Evolutionary conservation across 2,797 vertebrate genomes (phyloP), one percentile per base, ranked within the genome.

Genomic region (Buceros bicornis): DNA sequence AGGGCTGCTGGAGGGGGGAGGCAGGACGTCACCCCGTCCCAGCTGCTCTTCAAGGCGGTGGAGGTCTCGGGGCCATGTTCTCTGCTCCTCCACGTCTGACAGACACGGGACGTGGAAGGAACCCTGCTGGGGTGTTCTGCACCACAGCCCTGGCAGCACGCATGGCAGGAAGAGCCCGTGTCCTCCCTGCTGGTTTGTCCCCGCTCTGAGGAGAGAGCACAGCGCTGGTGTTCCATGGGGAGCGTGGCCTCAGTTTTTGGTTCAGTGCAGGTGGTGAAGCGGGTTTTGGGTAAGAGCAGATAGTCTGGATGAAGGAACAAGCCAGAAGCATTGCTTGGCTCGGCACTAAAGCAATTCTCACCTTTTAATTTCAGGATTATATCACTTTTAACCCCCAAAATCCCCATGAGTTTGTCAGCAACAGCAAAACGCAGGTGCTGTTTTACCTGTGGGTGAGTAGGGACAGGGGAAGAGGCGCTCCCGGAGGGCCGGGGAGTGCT

Each of bases 391-490:
- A 98, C 96, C 98, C 98, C 48, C 96, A 94, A 53, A 98, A 99
- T 78, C 97, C 96, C 86, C 96, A 89, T 18, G 98, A 99, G 79
- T 91, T 99, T 74, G 95, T 99, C 94, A 99, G 99, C 97, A 99
- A 98, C 95, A 99, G 99, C 87, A 93, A 96, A 92, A 98, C 71
- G 14, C 98, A 97, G 45, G 96, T 98, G 56, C 86, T 99, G 80
- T 98, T 99, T 97, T 99, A 99, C 90, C 93, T 82, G n/a, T 98
- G 96, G 96, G 99, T 99, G 97, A 98, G 98, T 98, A 58, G 54
- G 47, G 58, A 33, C 8, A 4, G 5, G 43, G 53, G 22, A 54
- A 64, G 25, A 26, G 1, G 1, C 1, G 4, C 22, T 42, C 33
- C 37, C 51, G 61, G 47, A 43, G 61, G 42, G 73, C 16, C 0